Conservation (phyloP, 1,140 invertebrate species). For the Pygmarrhopalites habei region DNA sequence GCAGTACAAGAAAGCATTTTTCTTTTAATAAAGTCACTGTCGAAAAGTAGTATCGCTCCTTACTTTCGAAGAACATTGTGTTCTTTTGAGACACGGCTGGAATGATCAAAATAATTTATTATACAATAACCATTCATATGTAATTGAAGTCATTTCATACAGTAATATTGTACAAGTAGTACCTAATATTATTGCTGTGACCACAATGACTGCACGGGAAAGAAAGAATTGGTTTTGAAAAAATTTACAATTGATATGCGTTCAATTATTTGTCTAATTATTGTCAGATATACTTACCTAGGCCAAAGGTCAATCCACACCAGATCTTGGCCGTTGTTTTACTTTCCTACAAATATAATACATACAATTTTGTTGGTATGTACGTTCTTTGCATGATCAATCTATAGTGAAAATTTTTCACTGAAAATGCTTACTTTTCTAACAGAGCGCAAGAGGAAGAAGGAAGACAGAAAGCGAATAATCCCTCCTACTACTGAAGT, state of each 20-base stretch:
- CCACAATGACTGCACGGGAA: slow-evolving; percentile 23
- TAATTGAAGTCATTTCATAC: no score
- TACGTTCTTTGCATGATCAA: not conserved
- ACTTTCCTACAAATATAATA: slow-evolving; percentile 27
- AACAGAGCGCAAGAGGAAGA: slow-evolving; percentile 32
- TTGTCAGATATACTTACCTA: not conserved
- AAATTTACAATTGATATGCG: no score
- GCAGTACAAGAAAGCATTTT: no score
- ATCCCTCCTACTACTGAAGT: slow-evolving; percentile 32
- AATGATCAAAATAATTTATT: no score
- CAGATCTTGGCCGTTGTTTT: slow-evolving; percentile 38
- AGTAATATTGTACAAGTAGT: no score
- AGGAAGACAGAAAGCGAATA: slow-evolving; percentile 34
- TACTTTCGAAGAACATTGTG: slow-evolving; percentile 26
- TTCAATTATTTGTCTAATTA: not conserved
- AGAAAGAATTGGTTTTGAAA: not conserved
- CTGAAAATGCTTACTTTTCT: slow-evolving; percentile 26
- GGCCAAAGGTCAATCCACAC: slow-evolving; percentile 25
- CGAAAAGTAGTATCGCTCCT: no score
- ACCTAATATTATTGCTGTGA: slow-evolving; percentile 36
- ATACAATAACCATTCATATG: no score
- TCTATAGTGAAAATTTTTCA: not conserved
- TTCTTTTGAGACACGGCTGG: slow-evolving; percentile 37
- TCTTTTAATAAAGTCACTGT: no score
- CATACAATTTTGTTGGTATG: no score